Base-by-base conservation (phyloP, 2,797 vertebrate species). In the Rhinophrynus dorsalis region DNA sequence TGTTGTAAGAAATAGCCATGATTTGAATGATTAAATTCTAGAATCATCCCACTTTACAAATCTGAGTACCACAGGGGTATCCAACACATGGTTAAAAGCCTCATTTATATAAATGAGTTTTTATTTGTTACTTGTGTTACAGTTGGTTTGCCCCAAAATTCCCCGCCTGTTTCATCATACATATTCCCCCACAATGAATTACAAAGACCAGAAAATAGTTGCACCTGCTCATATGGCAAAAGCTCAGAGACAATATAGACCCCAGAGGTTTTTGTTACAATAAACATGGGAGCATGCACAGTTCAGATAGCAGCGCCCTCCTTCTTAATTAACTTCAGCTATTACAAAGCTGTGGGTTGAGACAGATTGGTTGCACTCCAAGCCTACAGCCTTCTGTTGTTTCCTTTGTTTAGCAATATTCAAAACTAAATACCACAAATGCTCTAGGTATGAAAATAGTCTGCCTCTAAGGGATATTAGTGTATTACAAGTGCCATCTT, bases 321-420 rank as follows among this genome's bases (percentile, higher is more conserved):
- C 64, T 62, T 56, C 71, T 76, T 59, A 48, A 76, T 75, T 77
- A 76, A 77, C 77, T 40, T 66, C 61, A 11, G 3, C 71, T 40
- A 37, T 75, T 35, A 67, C 69, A 54, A 68, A 54, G 52, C 40
- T 35, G 45, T 13, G 12, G 27, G 20, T 37, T 35, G 1, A 37
- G 59, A 47, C 68, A 0, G 67, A 37, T 29, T 45, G 70, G 51
- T 63, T 2, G 20, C 48, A 2, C 24, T 66, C 62, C 55, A 67
- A 59, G 45, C 60, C 62, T 47, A 37, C 26, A 38, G 51, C 68
- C 60, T 37, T 38, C 51, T 71, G 61, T 40, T 66, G 61, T 52
- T 73, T 27, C 48, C 65, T 59, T 48, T 50, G 54, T 51, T 48
- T 59, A 65, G 30, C 44, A 51, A 30, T 58, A 66, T 35, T 54